Evolutionary conservation across 2,113 vertebrate species (phyloP).

Genomic region (Rhea pennata): DNA sequence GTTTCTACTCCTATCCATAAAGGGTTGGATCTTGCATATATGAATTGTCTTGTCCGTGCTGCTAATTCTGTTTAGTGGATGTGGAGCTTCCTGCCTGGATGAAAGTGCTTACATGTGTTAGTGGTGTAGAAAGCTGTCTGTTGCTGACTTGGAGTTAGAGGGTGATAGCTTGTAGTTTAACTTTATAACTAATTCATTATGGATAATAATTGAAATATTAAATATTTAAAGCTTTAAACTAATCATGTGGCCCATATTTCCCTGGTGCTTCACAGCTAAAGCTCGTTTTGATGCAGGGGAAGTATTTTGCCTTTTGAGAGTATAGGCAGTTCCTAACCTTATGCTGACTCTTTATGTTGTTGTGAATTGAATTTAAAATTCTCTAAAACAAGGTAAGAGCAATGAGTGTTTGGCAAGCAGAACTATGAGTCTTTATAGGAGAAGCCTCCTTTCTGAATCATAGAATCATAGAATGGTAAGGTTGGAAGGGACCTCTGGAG

Average conservation of each 20-base stretch:
- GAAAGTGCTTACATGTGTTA: fast-evolving
- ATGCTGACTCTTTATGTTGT: neutral
- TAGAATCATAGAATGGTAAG: too few species aligned
- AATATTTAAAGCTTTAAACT: neutral
- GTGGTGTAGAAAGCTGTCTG: neutral
- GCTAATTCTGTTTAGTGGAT: neutral
- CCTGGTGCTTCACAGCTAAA: neutral
- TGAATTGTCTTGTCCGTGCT: neutral
- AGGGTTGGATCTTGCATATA: neutral
- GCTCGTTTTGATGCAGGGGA: fast-evolving
- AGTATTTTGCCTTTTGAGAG: neutral
- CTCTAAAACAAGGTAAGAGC: neutral
- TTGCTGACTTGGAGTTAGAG: neutral
- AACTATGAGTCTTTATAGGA: neutral
- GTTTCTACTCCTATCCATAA: neutral
- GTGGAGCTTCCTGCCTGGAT: neutral
- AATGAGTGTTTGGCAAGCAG: neutral
- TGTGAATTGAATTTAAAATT: neutral
- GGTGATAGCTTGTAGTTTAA: neutral
- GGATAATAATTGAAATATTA: neutral
- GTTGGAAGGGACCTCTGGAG: too few species aligned
- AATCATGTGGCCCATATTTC: neutral
- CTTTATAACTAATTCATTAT: neutral
- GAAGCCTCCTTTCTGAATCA: neutral
- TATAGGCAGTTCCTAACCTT: neutral